Evolutionary conservation across 2,113 vertebrate genomes (phyloP), one percentile per base, ranked within the genome.

Genomic region (Thunnus maccoyii): DNA sequence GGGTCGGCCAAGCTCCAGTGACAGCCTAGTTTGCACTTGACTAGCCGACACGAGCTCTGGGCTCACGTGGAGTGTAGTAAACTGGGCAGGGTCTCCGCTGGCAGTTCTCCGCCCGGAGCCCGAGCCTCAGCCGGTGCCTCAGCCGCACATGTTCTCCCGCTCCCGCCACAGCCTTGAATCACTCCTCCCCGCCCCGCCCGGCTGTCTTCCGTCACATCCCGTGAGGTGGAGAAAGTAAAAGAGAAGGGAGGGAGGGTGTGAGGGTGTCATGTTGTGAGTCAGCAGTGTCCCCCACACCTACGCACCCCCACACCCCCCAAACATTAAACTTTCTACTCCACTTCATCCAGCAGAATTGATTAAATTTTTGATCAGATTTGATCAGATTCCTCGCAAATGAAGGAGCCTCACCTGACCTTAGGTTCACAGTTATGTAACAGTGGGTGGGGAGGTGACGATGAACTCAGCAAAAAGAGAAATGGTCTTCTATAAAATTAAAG

Each of bases 1-100:
- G 20, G 16, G 67, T 58, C 12, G 3, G 48, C 3, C 56, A 1
- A 22, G 4, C 20, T 32, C 7, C 44, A 25, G 78, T 84, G 82
- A 76, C 85, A 80, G 72, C 56, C 65, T 76, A 62, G 71, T 86
- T 55, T 78, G 2, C 36, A 41, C 36, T 41, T 50, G 22, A 71
- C 70, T n/a, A 48, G 50, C 3, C 6, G 27, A 66, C 92, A 94
- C 82, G 92, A 78, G 92, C 18, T 66, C 10, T 41, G 9, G 20
- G 0, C 72, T 93, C 94, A 94, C 93, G 90, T 94, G 92, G 66
- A 0, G 0, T 17, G 63, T 80, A 90, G 86, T 86, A 87, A 82
- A 88, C 20, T 71, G 90, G 93, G 89, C 80, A 15, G 80, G 87
- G 73, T 72, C 68, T 65, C 5, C 2, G 17, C 36, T 12, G 11